A percentile compares a stretch with the other conserved stretches of the same genome.
These are phyloP conservation scores for Ophonus ardosiacus DNA, from an alignment of 2,888 invertebrate genomes.

Conservation along the genomic window DNA sequence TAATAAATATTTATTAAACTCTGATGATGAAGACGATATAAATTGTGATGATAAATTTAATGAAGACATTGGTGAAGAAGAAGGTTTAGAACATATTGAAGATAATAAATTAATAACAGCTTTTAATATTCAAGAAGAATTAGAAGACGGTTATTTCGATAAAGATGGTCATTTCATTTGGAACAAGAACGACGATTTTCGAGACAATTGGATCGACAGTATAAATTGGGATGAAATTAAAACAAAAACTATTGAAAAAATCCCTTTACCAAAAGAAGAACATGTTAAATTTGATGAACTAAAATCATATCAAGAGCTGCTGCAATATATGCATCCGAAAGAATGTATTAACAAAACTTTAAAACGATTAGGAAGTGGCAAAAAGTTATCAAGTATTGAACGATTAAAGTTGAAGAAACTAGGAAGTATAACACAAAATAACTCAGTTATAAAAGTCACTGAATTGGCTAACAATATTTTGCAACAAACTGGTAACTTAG, in stretches of 20 bases:
- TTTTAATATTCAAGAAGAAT: slow-evolving; percentile 99
- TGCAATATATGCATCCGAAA: slow-evolving; percentile 84
- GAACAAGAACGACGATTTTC: slow-evolving; percentile 91
- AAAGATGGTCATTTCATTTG: slow-evolving; percentile 96
- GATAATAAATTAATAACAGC: slow-evolving; percentile 93
- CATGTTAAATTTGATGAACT: slow-evolving; percentile 83
- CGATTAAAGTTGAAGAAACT: slow-evolving; percentile 91
- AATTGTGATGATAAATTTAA: slow-evolving; percentile 76
- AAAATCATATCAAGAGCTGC: slow-evolving; percentile 84
- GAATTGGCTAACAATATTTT: slow-evolving; percentile 93
- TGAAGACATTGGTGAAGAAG: slow-evolving; percentile 75
- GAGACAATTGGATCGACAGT: slow-evolving; percentile 98
- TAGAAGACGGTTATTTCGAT: slow-evolving; percentile 99
- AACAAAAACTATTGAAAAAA: slow-evolving; percentile 79
- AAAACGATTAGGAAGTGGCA: slow-evolving; percentile 87
- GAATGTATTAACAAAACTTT: slow-evolving; percentile 92
- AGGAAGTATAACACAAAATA: slow-evolving; percentile 82
- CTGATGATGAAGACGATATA: slow-evolving; percentile 94
- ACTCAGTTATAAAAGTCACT: slow-evolving; percentile 87
- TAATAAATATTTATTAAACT: slow-evolving; percentile 92
- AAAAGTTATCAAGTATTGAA: slow-evolving; percentile 88
- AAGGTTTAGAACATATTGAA: slow-evolving; percentile 80
- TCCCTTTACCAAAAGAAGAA: slow-evolving; percentile 81
- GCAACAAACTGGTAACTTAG: slow-evolving; percentile 93
- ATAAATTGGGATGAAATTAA: slow-evolving; percentile 95